Evolutionary conservation across 2,888 invertebrate species (phyloP), one percentile per base, ranked within the genome.

Genomic region (Aquatica leii): DNA sequence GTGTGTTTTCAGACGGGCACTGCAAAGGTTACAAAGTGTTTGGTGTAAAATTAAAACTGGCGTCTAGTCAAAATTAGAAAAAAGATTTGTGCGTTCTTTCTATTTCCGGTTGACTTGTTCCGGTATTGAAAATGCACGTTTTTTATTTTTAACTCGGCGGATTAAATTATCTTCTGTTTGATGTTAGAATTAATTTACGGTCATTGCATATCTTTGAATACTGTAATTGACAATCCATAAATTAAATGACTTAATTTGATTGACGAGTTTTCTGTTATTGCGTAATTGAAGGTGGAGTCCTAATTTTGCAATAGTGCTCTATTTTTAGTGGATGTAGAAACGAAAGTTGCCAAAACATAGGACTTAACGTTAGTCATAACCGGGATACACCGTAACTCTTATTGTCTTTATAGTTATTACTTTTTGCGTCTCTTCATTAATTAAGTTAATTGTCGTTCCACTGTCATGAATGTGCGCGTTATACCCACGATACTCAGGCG

Each of bases 361-460:
- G 74, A 72, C 69, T 68, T 70, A 69, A 69, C 67, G 75, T 79
- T 78, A 79, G 78, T 79, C 77, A 79, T 78, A 75, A 72, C 69
- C 74, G 76, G 74, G 76, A 76, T 76, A 76, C 74, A 74, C 74
- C 72, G 60, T 41, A 52, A 60, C 53, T 62, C 54, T 62, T 58
- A 62, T 62, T 62, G 62, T 62, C 57, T 55, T 55, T 46, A 6
- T 24, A 24, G 2, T 31, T 52, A 35, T 37, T 54, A 15, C 8
- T 49, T 40, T 60, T 48, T 34, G 31, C 49, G 21, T 57, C 50
- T 11, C 21, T 20, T 20, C 18, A 62, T 63, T 63, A 63, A 63
- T 62, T 62, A 48, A 12, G 43, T 62, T 58, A 62, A 62, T 62
- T 53, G 53, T 14, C 31, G 63, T 57, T 57, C 59, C 59, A 48